Evolutionary conservation across 2,797 vertebrate species (phyloP), one percentile per base, ranked within the genome.

Genomic region (Lepilemur septentrionalis): DNA sequence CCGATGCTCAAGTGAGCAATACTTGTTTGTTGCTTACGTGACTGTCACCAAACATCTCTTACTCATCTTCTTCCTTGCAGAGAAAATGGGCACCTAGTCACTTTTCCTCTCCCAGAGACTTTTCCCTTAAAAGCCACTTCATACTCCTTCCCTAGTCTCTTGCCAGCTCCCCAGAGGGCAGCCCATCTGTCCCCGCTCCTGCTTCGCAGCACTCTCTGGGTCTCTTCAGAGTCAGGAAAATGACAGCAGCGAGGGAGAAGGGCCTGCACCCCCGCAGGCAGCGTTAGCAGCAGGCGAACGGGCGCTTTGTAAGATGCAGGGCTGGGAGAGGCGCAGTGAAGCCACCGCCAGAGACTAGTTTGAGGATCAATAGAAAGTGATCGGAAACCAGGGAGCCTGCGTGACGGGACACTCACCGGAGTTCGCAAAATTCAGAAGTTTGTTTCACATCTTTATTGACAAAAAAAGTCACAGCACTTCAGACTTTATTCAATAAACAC

Each of bases 401-500:
- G 38, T 2, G 6, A 2, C 4, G 30, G 8, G 11, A 80, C 43
- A 38, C 6, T 22, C 55, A n/a, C 17, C 5, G 20, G 7, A 32
- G 43, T 38, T 11, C 28, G 35, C 9, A 30, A 78, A 92, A 46
- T 30, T 80, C 91, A 46, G 30, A 81, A 57, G n/a, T 72, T 72
- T 57, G 22, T 93, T 89, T 97, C 93, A 95, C 85, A 92, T 95
- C 93, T 98, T 98, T 98, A 98, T 96, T 98, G 95, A 95, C 93
- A 46, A 65, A 61, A 97, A 70, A 93, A 85, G 96, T 97, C 97
- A 97, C 97, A 97, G 97, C 97, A 96, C 97, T 97, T 97, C 97
- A 97, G 96, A 97, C 97, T 97, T 97, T 97, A 98, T 97, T 97
- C 97, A 98, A 7, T 63, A 32, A 98, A 98, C 97, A 98, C 98